Evolutionary conservation across 1,140 invertebrate genomes (phyloP).

Genomic region (Papilio glaucus): DNA sequence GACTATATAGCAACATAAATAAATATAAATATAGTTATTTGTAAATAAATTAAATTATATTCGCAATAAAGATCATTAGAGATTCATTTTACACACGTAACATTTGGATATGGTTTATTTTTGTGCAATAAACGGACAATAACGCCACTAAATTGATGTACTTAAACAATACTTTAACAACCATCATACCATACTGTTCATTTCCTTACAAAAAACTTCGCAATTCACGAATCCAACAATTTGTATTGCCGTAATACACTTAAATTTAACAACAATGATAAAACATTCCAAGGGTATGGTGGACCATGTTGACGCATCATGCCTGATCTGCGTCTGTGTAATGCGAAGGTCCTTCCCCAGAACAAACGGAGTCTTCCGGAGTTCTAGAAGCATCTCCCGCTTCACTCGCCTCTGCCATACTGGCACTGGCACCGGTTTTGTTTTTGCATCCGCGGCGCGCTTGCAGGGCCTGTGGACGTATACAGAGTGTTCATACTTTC

Average conservation of each 20-base stretch:
- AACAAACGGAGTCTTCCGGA: conserved; percentile 89
- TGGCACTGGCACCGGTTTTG: conserved; percentile 84
- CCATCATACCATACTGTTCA: neutral
- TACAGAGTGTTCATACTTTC: neutral
- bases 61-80: neutral
- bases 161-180: neutral
- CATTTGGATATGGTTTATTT: neutral
- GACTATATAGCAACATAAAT: no score
- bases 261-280: conserved; percentile 11
- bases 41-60: neutral
- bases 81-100: conserved; percentile 2
- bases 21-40: no score
- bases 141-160: neutral
- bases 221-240: conserved; percentile 3
- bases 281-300: neutral
- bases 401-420: conserved; percentile 85
- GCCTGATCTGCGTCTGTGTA: conserved; percentile 76
- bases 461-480: conserved; percentile 72
- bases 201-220: conserved; percentile 3
- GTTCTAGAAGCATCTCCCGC: conserved; percentile 87
- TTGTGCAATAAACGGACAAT: neutral
- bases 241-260: neutral
- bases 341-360: conserved; percentile 87
- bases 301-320: conserved; percentile 37
- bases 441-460: conserved; percentile 83